These are phyloP conservation scores for Acanthurus leucopareius DNA, from an alignment of 2,797 vertebrate species.

Conservation along the genomic window DNA sequence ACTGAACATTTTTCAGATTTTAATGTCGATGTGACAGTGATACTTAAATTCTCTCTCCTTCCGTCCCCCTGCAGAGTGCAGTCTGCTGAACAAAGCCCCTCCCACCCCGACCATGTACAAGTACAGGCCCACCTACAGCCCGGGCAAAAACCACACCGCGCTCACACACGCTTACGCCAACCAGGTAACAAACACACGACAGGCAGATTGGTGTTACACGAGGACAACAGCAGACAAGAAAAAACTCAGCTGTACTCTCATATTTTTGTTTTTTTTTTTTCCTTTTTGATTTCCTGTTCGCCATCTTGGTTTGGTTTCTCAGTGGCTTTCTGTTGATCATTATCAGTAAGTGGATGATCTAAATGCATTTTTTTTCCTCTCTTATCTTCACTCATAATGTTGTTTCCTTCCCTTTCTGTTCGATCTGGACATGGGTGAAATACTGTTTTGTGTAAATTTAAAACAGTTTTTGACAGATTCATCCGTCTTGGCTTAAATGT, in stretches of 20 bases:
- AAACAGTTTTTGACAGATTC: background rate
- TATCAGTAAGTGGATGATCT: slow-evolving; percentile 86
- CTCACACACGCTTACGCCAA: slow-evolving; percentile 89
- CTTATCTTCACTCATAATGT: slow-evolving; percentile 9
- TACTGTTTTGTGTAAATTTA: slow-evolving; percentile 15
- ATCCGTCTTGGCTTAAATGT: background rate
- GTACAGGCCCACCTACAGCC: slow-evolving; percentile 93
- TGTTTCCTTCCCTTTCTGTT: slow-evolving; percentile 32
- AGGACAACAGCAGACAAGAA: background rate
- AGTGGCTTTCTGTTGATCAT: slow-evolving; percentile 88
- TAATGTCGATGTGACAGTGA: background rate
- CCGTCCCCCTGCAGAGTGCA: slow-evolving; percentile 85
- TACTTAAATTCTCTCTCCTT: background rate
- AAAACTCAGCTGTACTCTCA: background rate
- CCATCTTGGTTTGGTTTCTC: slow-evolving; percentile 82
- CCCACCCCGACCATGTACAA: slow-evolving; percentile 98
- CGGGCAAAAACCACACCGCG: slow-evolving; percentile 90
- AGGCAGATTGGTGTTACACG: background rate
- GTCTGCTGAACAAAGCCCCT: slow-evolving; percentile 92
- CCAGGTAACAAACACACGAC: slow-evolving; percentile 78
- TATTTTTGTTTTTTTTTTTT: slow-evolving; percentile 33
- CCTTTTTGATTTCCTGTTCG: slow-evolving; percentile 70
- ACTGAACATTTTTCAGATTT: background rate
- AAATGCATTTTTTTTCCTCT: slow-evolving; percentile 40
- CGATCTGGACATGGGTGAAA: slow-evolving; percentile 43